Evolutionary conservation across 1,140 invertebrate genomes (phyloP), one percentile per base, ranked within the genome.

Genomic region (Sycophila sp.): DNA sequence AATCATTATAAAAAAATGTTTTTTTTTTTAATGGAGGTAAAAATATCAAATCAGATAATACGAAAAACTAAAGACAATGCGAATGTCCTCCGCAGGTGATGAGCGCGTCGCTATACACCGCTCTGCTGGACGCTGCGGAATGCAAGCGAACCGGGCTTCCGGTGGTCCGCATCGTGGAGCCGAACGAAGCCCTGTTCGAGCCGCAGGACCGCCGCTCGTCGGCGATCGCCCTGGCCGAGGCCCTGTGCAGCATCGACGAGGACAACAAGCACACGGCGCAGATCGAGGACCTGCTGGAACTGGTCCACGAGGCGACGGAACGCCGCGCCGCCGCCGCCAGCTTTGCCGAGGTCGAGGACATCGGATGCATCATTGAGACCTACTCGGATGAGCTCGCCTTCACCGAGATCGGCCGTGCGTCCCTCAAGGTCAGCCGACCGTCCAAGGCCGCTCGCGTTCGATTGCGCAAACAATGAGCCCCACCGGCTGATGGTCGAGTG

Each of bases 201-300:
- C 11, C 76, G 0, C 70, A 74, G 3, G 74, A 82, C 24, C 65
- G 59, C 59, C 69, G 75, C 6, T 67, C 76, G 1, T 71, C 77
- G 0, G 77, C 87, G 68, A 77, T 88, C 15, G 89, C 91, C 0
- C 81, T 94, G 1, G 91, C 91, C 0, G 93, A 94, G 81, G 90
- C 91, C 0, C 85, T 94, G 11, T 94, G 93, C 75, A 91, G 90
- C n/a, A 90, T 93, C 32, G 92, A 94, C 76, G 91, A 92, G 73
- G 90, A 92, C 51, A 89, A 92, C 74, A 93, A 92, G 73, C 91
- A 94, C 67, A 92, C 90, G 0, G 87, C 89, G 58, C 89, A 93
- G 75, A 90, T 94, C 53, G 85, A 90, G 2, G 79, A 87, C 34
- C 87, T 93, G 7, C 77, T 92, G 15, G 81, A 84, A 19, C 85